Evolutionary conservation across 2,797 vertebrate species (phyloP).

Genomic region (Ceryle rudis): DNA sequence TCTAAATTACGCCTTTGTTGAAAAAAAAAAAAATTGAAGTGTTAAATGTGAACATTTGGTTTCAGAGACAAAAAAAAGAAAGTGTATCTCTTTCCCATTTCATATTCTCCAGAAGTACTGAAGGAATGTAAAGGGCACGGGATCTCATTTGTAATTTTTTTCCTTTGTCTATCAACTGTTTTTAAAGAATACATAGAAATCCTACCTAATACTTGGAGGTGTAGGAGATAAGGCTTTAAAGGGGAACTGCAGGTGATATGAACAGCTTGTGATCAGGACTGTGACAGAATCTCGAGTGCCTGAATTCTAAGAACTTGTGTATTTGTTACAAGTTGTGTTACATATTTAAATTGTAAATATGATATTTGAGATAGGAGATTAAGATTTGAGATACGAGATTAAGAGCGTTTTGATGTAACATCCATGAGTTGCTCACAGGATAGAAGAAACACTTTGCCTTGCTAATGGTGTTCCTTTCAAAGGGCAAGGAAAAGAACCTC

Average conservation of each 20-base stretch:
- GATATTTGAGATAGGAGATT: too few relatives aligned
- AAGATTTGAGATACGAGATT: too few relatives aligned
- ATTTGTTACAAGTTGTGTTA: neutral
- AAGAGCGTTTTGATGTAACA: too few relatives aligned
- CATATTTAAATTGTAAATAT: neutral
- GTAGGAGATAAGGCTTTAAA: neutral
- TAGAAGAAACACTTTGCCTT: neutral
- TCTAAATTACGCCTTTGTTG: neutral
- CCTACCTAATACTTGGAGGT: neutral
- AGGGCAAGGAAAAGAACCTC: neutral
- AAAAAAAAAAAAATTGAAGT: neutral
- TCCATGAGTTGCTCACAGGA: rapidly evolving
- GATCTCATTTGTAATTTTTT: neutral
- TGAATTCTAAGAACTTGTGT: neutral
- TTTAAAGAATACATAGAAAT: neutral
- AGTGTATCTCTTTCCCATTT: neutral
- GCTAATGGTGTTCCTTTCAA: neutral
- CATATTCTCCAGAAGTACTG: neutral
- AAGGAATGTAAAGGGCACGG: neutral
- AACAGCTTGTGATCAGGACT: neutral
- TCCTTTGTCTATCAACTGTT: neutral
- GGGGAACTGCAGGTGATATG: neutral
- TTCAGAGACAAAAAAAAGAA: neutral
- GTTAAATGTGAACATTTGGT: neutral
- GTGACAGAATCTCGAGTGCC: neutral